Evolutionary conservation across 1,140 invertebrate genomes (phyloP).

Genomic region (Lucilia cuprina): DNA sequence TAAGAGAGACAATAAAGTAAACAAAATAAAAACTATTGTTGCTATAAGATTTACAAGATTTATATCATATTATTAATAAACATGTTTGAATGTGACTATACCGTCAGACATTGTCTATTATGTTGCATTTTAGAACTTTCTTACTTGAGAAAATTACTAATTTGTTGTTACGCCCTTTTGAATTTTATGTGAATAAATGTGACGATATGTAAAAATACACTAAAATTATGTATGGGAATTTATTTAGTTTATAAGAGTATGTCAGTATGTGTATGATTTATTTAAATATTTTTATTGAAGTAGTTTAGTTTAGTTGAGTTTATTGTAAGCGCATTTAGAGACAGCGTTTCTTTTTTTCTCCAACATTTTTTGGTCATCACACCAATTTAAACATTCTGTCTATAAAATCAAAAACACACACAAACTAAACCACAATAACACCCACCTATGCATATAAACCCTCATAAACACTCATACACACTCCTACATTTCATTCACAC

Average conservation of each 20-base stretch:
- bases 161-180: too few species aligned
- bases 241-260: not conserved
- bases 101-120: too few species aligned
- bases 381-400: not conserved
- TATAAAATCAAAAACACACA: too few species aligned
- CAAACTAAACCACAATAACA: not conserved
- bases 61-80: too few species aligned
- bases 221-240: not conserved
- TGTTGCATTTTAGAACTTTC: too few species aligned
- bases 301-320: conserved; percentile 3
- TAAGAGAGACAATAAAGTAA: too few species aligned
- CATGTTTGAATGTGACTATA: too few species aligned
- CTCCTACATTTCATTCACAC: not conserved
- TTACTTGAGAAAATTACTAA: too few species aligned
- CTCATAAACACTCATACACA: not conserved
- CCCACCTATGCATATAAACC: not conserved
- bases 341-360: not conserved
- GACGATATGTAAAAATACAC: not conserved
- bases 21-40: too few species aligned
- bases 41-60: too few species aligned
- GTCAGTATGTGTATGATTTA: not conserved
- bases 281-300: not conserved
- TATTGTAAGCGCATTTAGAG: not conserved
- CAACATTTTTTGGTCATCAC: not conserved
- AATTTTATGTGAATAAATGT: too few species aligned